Evolutionary conservation across 2,888 invertebrate genomes (phyloP).

Genomic region (Drosophila formosana): DNA sequence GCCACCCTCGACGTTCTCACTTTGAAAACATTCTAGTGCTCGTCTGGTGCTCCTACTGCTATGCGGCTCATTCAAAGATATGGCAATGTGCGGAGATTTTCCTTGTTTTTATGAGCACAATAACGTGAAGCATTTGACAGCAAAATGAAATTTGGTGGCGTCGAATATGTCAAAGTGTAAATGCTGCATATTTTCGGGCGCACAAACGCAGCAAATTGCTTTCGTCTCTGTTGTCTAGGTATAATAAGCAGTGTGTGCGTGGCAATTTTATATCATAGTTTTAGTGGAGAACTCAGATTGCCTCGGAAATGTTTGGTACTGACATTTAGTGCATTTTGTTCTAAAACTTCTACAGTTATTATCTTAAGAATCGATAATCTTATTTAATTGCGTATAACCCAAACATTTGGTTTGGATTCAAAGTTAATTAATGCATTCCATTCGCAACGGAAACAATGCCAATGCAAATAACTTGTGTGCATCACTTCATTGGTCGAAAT

Average conservation of each 20-base stretch:
- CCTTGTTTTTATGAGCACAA: constrained; percentile 53
- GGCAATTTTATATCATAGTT: constrained; percentile 4
- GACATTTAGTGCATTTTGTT: background rate
- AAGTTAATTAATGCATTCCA: constrained; percentile 29
- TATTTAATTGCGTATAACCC: background rate
- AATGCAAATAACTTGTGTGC: background rate
- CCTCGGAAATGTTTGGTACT: background rate
- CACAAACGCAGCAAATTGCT: constrained; percentile 7
- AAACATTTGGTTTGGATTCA: background rate
- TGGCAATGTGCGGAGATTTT: constrained; percentile 34
- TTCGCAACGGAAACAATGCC: background rate
- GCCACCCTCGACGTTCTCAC: background rate
- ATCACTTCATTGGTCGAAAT: constrained; percentile 4
- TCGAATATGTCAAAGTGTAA: constrained; percentile 60
- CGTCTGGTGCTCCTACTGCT: too few relatives aligned
- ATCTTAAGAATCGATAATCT: background rate
- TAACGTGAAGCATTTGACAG: constrained; percentile 42
- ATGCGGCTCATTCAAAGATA: constrained; percentile 6
- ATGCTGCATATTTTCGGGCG: constrained; percentile 51
- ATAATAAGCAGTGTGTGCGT: constrained; percentile 1
- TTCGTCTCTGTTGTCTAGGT: constrained; percentile 6
- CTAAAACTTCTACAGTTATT: background rate
- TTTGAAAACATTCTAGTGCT: background rate
- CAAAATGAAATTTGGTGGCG: constrained; percentile 53
- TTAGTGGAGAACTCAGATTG: background rate